These are phyloP conservation scores for Drosophila ananassae DNA, from an alignment of 1,140 invertebrate genomes.

Conservation along the genomic window DNA sequence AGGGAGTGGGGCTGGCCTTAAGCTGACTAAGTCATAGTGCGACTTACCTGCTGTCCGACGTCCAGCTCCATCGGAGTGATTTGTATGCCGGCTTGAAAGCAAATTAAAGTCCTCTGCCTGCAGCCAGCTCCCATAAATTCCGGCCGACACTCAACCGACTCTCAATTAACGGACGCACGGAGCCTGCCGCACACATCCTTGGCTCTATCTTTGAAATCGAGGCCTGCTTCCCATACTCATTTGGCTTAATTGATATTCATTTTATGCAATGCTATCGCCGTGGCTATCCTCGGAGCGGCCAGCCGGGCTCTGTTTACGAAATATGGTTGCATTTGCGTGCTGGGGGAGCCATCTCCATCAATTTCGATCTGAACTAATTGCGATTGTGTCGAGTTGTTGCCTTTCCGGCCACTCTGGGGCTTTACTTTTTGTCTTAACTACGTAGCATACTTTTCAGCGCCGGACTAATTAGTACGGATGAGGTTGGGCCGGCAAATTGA, in stretches of 20 bases:
- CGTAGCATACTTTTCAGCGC: slow-evolving; percentile 58
- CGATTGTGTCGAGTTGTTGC: slow-evolving; percentile 3
- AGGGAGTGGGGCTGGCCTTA: background rate
- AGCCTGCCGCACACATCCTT: slow-evolving; percentile 5
- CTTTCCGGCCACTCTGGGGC: background rate
- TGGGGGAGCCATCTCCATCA: background rate
- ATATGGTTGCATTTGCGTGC: slow-evolving; percentile 15
- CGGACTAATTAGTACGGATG: slow-evolving; percentile 28
- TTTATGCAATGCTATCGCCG: slow-evolving; percentile 35
- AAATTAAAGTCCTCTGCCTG: background rate
- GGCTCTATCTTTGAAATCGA: slow-evolving; percentile 34
- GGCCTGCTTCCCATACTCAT: slow-evolving; percentile 19
- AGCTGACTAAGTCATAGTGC: too few relatives aligned
- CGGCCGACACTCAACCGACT: slow-evolving; percentile 21
- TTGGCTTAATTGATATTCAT: slow-evolving; percentile 63
- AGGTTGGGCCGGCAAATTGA: slow-evolving; percentile 62
- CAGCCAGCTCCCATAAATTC: slow-evolving; percentile 3
- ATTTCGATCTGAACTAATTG: slow-evolving; percentile 26
- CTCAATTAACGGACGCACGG: background rate
- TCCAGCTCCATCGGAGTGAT: background rate
- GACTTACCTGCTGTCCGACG: too few relatives aligned
- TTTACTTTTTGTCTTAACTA: slow-evolving; percentile 12
- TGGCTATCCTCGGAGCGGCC: background rate
- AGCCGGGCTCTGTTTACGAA: slow-evolving; percentile 19
- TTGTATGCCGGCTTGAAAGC: background rate